Evolutionary conservation across 2,113 vertebrate species (phyloP).

Genomic region (Leucoraja erinaceus): DNA sequence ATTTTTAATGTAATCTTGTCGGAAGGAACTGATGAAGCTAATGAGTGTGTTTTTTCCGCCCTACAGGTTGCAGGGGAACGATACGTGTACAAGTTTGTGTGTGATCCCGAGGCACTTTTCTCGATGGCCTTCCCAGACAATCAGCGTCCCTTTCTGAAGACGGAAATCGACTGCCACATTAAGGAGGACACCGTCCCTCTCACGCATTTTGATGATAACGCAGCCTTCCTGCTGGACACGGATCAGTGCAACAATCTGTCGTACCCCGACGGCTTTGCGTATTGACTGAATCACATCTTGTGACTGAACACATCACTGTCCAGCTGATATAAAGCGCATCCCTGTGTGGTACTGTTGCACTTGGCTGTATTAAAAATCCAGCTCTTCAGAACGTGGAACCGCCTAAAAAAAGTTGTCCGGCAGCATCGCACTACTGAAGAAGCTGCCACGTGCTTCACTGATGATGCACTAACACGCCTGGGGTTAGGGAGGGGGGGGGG

Average conservation of each 20-base stretch:
- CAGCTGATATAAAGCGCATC: constrained; percentile 21
- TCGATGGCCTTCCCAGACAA: constrained; percentile 96
- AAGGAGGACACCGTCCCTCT: constrained; percentile 83
- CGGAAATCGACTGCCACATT: constrained; percentile 68
- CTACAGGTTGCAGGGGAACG: constrained; percentile 83
- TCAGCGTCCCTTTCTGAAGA: constrained; percentile 86
- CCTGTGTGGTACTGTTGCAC: constrained; percentile 14
- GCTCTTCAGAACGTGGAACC: constrained; percentile 19
- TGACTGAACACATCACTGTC: constrained; percentile 34
- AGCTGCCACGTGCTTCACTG: constrained; percentile 32
- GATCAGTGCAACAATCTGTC: constrained; percentile 75
- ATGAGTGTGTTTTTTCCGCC: constrained; percentile 3
- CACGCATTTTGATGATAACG: constrained; percentile 78
- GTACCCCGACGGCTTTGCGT: constrained; percentile 77
- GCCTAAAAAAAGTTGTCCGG: constrained; percentile 30
- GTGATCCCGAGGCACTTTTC: constrained; percentile 88
- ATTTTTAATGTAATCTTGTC: too few relatives aligned
- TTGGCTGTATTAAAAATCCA: constrained; percentile 23
- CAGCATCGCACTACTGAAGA: constrained; percentile 21
- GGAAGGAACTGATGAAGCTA: background rate
- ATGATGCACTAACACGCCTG: constrained; percentile 16
- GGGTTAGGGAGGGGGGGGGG: background rate
- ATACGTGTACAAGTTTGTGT: constrained; percentile 96
- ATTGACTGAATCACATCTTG: constrained; percentile 56
- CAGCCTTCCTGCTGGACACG: constrained; percentile 73